Evolutionary conservation across 2,113 vertebrate species (phyloP), one percentile per base, ranked within the genome.

Genomic region (Microtus pennsylvanicus): DNA sequence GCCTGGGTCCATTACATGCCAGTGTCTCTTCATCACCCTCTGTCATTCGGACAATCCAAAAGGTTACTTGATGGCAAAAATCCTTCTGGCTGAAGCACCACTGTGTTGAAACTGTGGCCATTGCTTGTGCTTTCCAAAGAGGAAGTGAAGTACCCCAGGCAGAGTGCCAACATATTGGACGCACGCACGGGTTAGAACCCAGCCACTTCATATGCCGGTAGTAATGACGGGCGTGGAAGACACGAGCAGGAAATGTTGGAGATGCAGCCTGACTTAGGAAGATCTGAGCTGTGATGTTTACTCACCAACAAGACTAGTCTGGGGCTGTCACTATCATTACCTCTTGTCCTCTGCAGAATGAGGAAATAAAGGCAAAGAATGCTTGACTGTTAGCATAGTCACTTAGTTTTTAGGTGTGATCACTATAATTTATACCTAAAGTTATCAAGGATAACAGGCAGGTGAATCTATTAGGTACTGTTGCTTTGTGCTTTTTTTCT

Each of bases 401-500:
- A 52, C 35, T 90, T 80, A 13, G 2, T 11, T 61, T 72, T 75
- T 52, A 76, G 17, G 74, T 77, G 61, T n/a, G 13, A 75, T 94
- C 55, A 38, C 81, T 96, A 90, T 58, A 67, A 61, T 93, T 82
- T 61, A 14, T 80, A 55, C 61, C n/a, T 77, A 69, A 89, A 86
- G 75, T 67, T 52, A 74, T 74, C 69, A 86, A 30, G 26, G n/a
- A 28, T 38, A 78, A 58, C 30, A 89, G 26, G 24, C 67, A 61
- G 13, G 7, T 33, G 28, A 65, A 76, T 81, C 50, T 14, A 22
- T 10, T n/a, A 81, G 10, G 78, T 58, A 26, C 30, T 85, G 50
- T 85, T 85, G 35, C n/a, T 90, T 77, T 11, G 93, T n/a, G 3
- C 3, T 38, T 58, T 86, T 58, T 58, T 63, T 74, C 52, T 81